Percentiles rank a stretch among this genome's conserved stretches.
These are phyloP conservation scores for Trilocha varians DNA, from an alignment of 2,888 invertebrate species.

Conservation along the genomic window DNA sequence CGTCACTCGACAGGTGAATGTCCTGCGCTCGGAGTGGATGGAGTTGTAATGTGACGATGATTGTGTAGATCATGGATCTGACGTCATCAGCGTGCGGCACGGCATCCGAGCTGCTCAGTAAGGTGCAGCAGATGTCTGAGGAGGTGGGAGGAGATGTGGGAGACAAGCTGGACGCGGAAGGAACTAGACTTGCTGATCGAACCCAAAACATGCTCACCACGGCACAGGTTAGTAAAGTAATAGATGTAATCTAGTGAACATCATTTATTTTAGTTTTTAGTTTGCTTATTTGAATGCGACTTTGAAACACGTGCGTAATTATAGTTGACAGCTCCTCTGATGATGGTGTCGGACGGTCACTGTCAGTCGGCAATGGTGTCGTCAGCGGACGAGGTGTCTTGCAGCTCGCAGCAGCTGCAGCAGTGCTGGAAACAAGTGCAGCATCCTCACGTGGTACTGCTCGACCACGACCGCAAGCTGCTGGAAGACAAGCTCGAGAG, in stretches of 20 bases:
- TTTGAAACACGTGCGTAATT: too few species aligned
- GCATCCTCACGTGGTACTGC: slow-evolving; percentile 9
- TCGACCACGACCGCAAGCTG: slow-evolving; percentile 13
- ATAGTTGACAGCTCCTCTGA: slow-evolving; percentile 29
- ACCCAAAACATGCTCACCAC: slow-evolving; percentile 25
- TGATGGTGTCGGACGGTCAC: slow-evolving; percentile 23
- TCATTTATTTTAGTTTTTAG: too few species aligned
- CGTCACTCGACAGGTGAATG: too few species aligned
- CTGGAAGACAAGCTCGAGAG: slow-evolving; percentile 20
- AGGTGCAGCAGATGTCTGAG: slow-evolving; percentile 25
- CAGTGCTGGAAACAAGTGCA: slow-evolving; percentile 8
- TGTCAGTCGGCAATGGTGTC: slow-evolving; percentile 24
- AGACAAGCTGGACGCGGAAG: slow-evolving; percentile 21
- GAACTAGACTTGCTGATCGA: slow-evolving; percentile 20
- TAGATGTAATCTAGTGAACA: too few species aligned
- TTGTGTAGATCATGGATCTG: slow-evolving; percentile 19
- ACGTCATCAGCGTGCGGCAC: slow-evolving; percentile 27
- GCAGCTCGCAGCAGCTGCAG: slow-evolving; percentile 14
- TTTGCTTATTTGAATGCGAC: too few species aligned
- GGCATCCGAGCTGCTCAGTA: slow-evolving; percentile 27
- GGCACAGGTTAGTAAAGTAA: slow-evolving; percentile 35
- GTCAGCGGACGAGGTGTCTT: slow-evolving; percentile 19
- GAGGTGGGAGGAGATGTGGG: slow-evolving; percentile 18
- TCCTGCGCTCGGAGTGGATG: too few species aligned
- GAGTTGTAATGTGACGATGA: too few species aligned